Evolutionary conservation across 2,888 invertebrate genomes (phyloP).

Genomic region (Nomada goodeniana): DNA sequence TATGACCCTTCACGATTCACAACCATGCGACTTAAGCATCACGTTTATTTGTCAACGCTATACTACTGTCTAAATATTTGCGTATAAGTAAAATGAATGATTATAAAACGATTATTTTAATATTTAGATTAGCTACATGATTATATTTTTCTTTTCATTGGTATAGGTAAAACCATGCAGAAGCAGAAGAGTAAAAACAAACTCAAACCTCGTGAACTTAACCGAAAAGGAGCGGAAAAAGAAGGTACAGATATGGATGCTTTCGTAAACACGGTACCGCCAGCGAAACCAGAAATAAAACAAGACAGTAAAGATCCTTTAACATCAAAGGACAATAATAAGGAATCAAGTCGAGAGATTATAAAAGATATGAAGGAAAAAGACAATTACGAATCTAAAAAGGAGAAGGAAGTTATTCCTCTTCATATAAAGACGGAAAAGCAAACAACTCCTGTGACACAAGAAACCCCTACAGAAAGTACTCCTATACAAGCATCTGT

Average conservation of each 20-base stretch:
- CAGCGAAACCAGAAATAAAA: slow-evolving; percentile 69
- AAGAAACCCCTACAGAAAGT: slow-evolving; percentile 66
- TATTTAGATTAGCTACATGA: not conserved
- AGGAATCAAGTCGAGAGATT: slow-evolving; percentile 64
- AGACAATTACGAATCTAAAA: slow-evolving; percentile 76
- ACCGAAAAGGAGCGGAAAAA: slow-evolving; percentile 86
- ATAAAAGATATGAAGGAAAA: slow-evolving; percentile 76
- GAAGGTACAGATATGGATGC: slow-evolving; percentile 88
- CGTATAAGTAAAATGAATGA: not conserved
- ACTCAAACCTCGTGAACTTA: slow-evolving; percentile 85
- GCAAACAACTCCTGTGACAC: slow-evolving; percentile 21
- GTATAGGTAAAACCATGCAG: slow-evolving; percentile 81
- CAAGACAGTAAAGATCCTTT: slow-evolving; percentile 65
- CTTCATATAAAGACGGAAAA: slow-evolving; percentile 61
- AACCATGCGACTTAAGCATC: not conserved
- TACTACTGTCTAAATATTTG: not conserved
- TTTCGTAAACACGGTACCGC: slow-evolving; percentile 82
- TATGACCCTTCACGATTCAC: slow-evolving; percentile 12
- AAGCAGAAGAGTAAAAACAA: slow-evolving; percentile 85
- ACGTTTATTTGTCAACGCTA: not conserved
- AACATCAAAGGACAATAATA: slow-evolving; percentile 66
- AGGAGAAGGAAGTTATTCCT: slow-evolving; percentile 66
- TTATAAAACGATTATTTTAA: not conserved
- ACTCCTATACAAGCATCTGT: slow-evolving; percentile 51
- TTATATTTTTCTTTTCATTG: slow-evolving; percentile 19